phyloP scores from a whole-genome alignment of 2,888 invertebrate species.

The Stenodema calcarata region DNA sequence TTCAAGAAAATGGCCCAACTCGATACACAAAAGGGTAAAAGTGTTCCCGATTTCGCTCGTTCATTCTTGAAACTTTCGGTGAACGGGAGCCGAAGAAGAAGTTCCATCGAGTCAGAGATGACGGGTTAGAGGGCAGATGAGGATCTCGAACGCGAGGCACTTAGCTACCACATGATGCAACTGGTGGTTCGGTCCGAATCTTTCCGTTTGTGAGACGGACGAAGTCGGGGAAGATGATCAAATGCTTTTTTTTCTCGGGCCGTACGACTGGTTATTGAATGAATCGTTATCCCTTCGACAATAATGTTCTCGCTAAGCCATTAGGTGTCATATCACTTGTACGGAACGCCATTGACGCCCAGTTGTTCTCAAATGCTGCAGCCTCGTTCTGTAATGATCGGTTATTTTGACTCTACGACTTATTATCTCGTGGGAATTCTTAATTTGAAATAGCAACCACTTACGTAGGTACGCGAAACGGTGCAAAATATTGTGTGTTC shows the following conservation, averaged over 20 bases:
- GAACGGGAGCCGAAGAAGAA: not conserved
- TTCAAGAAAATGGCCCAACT: not conserved
- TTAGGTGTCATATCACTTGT: not conserved
- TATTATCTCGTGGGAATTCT: too few relatives aligned
- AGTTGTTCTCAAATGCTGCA: too few relatives aligned
- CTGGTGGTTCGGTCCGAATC: not conserved
- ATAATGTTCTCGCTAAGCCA: not conserved
- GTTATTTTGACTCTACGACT: too few relatives aligned
- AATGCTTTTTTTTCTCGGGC: not conserved
- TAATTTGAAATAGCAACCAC: too few relatives aligned
- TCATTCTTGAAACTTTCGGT: not conserved
- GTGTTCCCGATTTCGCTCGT: not conserved
- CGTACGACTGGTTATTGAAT: not conserved
- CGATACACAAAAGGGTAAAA: not conserved
- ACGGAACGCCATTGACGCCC: too few relatives aligned
- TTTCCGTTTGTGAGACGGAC: not conserved
- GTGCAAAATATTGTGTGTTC: too few relatives aligned
- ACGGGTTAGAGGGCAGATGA: constrained; percentile 12
- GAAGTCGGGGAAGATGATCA: not conserved
- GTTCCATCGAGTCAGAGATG: not conserved
- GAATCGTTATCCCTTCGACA: not conserved
- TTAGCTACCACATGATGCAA: not conserved
- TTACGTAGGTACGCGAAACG: too few relatives aligned
- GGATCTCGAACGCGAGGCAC: constrained; percentile 3
- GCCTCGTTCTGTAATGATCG: too few relatives aligned